These are phyloP conservation scores for Dorcus parallelipipedus DNA, from an alignment of 2,888 invertebrate genomes.

Conservation along the genomic window DNA sequence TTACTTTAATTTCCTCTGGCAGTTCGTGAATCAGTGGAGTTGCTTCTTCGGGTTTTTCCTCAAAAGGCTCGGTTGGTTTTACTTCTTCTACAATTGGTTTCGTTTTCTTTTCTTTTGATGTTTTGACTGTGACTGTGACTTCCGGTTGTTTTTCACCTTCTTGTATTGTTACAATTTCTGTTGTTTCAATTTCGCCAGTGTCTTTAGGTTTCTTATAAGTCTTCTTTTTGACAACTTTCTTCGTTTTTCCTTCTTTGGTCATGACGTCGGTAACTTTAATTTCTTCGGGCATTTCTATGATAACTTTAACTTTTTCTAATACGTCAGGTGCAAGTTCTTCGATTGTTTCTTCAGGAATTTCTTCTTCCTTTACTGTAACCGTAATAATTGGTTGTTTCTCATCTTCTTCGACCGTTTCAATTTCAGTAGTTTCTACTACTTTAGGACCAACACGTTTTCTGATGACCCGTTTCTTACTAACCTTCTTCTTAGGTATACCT, in stretches of 20 bases:
- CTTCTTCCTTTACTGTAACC: conserved; percentile 33
- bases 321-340: not conserved
- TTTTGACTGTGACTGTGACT: conserved; percentile 33
- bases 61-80: conserved; percentile 20
- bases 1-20: conserved; percentile 36
- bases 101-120: conserved; percentile 20
- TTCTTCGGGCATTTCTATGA: conserved; percentile 35
- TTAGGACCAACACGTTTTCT: conserved; percentile 25
- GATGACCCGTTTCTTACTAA: conserved; percentile 25
- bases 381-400: conserved; percentile 39
- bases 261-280: conserved; percentile 36
- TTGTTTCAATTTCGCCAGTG: conserved; percentile 34
- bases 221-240: conserved; percentile 28
- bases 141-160: conserved; percentile 45
- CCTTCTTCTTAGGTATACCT: conserved; percentile 35
- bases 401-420: conserved; percentile 35
- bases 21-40: conserved; percentile 36
- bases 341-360: conserved; percentile 17
- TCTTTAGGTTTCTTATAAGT: conserved; percentile 27
- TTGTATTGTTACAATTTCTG: conserved; percentile 37
- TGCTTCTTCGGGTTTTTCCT: conserved; percentile 29
- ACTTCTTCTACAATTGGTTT: conserved; percentile 14
- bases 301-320: conserved; percentile 21
- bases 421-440: conserved; percentile 36
- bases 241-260: conserved; percentile 28